Evolutionary conservation across 2,113 vertebrate genomes (phyloP), one percentile per base, ranked within the genome.

Genomic region (Vombatus ursinus): DNA sequence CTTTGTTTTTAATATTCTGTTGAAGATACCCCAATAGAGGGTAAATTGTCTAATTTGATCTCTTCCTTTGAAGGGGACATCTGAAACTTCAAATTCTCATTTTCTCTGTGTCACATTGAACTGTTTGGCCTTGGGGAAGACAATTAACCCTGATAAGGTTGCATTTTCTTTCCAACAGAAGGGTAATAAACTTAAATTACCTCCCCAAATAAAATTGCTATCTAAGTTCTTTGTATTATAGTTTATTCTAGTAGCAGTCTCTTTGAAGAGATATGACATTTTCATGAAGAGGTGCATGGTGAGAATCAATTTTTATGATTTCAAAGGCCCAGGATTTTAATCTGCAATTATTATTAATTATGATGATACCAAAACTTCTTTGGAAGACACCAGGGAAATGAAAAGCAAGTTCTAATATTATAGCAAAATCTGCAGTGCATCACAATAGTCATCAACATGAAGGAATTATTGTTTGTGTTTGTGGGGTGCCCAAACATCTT

Each of bases 221-320:
- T 95, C 93, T 96, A 96, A 97, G 95, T 96, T 24, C 94, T 98
- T 97, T 97, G 94, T 94, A 95, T 97, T 97, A 95, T 97, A 96
- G 96, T 97, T 97, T 96, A 84, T 96, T 95, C 96, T 96, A 95
- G 89, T 92, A 95, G 94, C 61, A 96, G 90, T 96, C 96, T 84
- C 68, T 84, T 97, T 97, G 94, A 97, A 97, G 37, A 57, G 54
- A 96, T 96, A 96, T 91, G 94, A 92, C 96, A 96, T 96, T 97
- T 97, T 97, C 96, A 98, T 96, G 97, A 94, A 96, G 92, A 97
- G 61, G 91, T 96, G 5, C 92, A 97, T 44, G 93, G 94, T 48
- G 14, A 96, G 92, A 96, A 98, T 96, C 97, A 98, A 96, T 98
- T 97, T 98, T 97, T 97, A 97, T 98, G 93, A 97, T 61, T 95